Evolutionary conservation across 2,113 vertebrate genomes (phyloP).

Genomic region (Callipepla californica): DNA sequence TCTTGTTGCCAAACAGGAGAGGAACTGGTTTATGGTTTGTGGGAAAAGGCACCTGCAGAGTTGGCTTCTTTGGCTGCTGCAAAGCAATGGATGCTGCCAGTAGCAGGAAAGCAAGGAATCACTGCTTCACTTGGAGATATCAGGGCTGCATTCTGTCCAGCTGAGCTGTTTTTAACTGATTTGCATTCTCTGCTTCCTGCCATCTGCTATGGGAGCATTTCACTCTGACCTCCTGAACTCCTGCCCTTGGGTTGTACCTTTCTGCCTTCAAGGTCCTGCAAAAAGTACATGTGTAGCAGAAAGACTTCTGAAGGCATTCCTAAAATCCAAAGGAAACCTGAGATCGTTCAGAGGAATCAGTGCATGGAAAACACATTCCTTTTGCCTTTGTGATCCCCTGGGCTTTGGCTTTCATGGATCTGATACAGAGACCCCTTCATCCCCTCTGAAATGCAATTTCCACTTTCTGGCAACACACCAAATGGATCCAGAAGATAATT

Average conservation of each 20-base stretch:
- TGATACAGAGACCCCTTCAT: not conserved
- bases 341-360: not conserved
- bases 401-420: not conserved
- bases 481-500: slow-evolving; percentile 19
- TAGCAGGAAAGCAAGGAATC: slow-evolving; percentile 23
- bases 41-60: not conserved
- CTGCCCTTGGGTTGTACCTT: not conserved
- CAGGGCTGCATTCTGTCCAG: not conserved
- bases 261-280: not conserved
- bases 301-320: not conserved
- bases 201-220: not conserved
- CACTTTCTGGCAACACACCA: not conserved
- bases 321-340: not conserved
- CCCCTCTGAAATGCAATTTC: slow-evolving; percentile 22
- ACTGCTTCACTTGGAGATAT: not conserved
- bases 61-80: not conserved
- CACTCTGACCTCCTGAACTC: not conserved
- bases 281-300: not conserved
- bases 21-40: slow-evolving; percentile 1
- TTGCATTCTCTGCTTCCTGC: not conserved
- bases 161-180: not conserved
- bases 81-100: not conserved
- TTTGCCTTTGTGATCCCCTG: not conserved
- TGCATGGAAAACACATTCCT: not conserved
- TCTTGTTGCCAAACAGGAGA: not conserved